Evolutionary conservation across 2,888 invertebrate genomes (phyloP), one percentile per base, ranked within the genome.

Genomic region (Tenthredo distinguenda): DNA sequence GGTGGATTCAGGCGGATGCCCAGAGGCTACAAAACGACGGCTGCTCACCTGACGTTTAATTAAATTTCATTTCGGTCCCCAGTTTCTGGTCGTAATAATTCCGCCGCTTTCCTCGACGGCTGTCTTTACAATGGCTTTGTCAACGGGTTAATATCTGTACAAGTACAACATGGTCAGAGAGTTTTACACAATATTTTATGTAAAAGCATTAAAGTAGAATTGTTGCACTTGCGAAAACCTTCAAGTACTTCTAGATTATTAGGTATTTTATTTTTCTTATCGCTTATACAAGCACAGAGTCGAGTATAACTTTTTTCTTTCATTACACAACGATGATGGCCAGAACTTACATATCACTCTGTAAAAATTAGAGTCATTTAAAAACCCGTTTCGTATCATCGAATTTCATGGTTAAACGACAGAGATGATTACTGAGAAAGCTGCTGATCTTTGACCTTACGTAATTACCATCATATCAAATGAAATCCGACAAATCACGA

Each of bases 41-140:
- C 58, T 62, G 58, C 81, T 81, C 83, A 83, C 83, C 83, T 83
- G 83, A 83, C 83, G 83, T 83, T 83, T 83, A 65, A 83, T 83
- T 83, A 83, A 65, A 71, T 68, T 83, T 83, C 65, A 68, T 83
- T 21, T 50, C 83, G 83, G 62, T 58, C 68, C 18, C 31, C 68
- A 21, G 37, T 81, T 37, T n/a, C 65, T 50, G n/a, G 37, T 62
- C 40, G 37, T 81, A 58, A 81, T 62, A 58, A 81, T 81, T 81
- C 58, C n/a, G 6, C 81, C 40, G 12, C 81, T 62, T 62, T 62
- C 40, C 68, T 71, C 68, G 47, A 65, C 18, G 43, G 47, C 21
- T 83, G 43, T 50, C 40, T 31, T 83, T 37, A 71, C 83, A 65
- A 47, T 83, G n/a, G 81, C 40, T 40, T 62, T 81, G 62, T 21